These are phyloP conservation scores for Cinclus mexicanus DNA, from an alignment of 2,113 vertebrate genomes.

Conservation along the genomic window DNA sequence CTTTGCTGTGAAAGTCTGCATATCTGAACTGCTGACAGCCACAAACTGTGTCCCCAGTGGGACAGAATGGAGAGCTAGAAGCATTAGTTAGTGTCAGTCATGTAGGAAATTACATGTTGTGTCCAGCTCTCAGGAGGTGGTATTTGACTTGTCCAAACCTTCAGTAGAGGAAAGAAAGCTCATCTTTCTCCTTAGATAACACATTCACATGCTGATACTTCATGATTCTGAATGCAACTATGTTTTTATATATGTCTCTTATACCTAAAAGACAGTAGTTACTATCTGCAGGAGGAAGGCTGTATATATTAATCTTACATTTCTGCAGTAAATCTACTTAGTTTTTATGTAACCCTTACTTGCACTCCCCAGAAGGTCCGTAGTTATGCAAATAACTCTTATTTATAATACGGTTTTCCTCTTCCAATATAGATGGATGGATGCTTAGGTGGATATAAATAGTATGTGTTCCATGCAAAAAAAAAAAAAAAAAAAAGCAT, in stretches of 20 bases:
- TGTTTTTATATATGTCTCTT: too few species aligned
- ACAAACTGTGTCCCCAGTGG: background rate
- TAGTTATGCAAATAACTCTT: slow-evolving; percentile 38
- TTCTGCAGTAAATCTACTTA: background rate
- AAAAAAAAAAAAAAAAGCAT: background rate
- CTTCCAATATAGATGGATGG: background rate
- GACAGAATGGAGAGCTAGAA: background rate
- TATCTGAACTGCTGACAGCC: background rate
- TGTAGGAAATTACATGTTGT: background rate
- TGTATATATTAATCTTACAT: background rate
- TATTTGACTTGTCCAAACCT: background rate
- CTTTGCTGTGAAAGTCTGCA: background rate
- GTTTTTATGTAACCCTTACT: background rate
- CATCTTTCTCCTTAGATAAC: background rate
- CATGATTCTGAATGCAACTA: background rate
- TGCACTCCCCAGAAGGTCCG: background rate
- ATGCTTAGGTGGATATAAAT: slow-evolving; percentile 36
- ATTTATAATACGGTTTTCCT: slow-evolving; percentile 4
- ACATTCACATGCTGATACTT: background rate
- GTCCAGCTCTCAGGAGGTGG: background rate
- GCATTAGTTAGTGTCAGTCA: background rate
- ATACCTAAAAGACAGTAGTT: background rate
- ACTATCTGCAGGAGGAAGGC: background rate
- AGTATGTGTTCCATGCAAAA: background rate
- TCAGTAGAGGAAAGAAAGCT: background rate